Conservation (phyloP, 1,140 invertebrate species). For the Stratiolaelaps scimitus region DNA sequence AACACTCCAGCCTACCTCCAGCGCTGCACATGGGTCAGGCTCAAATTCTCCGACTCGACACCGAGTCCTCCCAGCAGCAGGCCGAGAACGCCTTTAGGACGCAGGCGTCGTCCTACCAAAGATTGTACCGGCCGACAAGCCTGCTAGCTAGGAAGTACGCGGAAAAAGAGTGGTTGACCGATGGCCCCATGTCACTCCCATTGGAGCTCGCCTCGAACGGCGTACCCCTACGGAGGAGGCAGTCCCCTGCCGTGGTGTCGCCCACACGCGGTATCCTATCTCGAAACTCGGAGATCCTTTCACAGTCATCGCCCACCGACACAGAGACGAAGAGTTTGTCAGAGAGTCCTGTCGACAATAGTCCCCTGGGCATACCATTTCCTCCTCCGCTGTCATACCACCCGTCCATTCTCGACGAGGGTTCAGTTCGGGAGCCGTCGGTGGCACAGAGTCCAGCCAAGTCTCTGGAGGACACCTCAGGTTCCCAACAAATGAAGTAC, state of each 20-base stretch:
- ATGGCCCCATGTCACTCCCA: slow-evolving; percentile 22
- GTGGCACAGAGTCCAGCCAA: slow-evolving; percentile 26
- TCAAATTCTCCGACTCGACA: slow-evolving; percentile 20
- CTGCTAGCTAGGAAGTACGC: slow-evolving; percentile 26
- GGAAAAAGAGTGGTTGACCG: slow-evolving; percentile 23
- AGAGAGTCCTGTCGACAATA: slow-evolving; percentile 27
- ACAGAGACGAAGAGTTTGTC: slow-evolving; percentile 26
- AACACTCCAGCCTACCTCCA: slow-evolving; percentile 13
- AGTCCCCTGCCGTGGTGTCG: slow-evolving; percentile 7
- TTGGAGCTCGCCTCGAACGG: slow-evolving; percentile 14
- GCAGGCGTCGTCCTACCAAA: slow-evolving; percentile 1
- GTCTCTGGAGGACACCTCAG: slow-evolving; percentile 23
- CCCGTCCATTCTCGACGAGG: slow-evolving; percentile 21
- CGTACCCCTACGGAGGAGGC: slow-evolving; percentile 8
- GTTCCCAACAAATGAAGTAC: slow-evolving; percentile 6
- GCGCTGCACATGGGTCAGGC: slow-evolving; percentile 11
- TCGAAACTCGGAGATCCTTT: slow-evolving; percentile 25
- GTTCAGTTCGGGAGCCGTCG: slow-evolving; percentile 24
- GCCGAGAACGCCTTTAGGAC: background rate
- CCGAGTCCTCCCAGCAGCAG: slow-evolving; percentile 19
- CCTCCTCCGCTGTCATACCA: background rate
- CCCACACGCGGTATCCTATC: slow-evolving; percentile 19
- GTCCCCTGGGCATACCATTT: slow-evolving; percentile 19
- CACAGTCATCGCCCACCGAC: slow-evolving; percentile 14
- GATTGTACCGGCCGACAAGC: slow-evolving; percentile 21